Evolutionary conservation across 2,113 vertebrate species (phyloP).

Genomic region (Machaerirhynchus nigripectus): DNA sequence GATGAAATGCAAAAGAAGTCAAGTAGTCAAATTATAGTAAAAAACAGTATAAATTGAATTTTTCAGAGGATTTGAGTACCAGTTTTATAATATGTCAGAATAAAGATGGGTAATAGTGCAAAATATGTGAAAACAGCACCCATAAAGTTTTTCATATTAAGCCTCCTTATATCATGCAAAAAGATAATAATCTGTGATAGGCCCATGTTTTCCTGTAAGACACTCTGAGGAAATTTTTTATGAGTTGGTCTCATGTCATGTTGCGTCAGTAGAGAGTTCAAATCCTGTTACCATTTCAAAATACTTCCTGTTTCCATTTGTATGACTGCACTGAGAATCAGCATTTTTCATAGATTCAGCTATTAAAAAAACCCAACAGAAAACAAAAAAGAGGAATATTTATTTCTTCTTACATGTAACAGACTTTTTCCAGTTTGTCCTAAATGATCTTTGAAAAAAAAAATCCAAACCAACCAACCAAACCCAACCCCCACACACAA

Average conservation of each 20-base stretch:
- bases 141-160: neutral
- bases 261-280: neutral
- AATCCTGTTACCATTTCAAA: neutral
- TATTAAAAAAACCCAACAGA: neutral
- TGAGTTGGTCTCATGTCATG: neutral
- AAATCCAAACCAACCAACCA: neutral
- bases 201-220: neutral
- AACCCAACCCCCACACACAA: accelerated
- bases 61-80: neutral
- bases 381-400: neutral
- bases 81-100: neutral
- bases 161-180: neutral
- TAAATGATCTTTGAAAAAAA: neutral
- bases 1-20: neutral
- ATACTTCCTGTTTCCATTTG: neutral
- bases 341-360: neutral
- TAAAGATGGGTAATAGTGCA: neutral
- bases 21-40: neutral
- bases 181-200: neutral
- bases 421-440: neutral
- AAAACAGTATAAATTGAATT: neutral
- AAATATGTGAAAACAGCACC: neutral
- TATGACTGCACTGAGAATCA: neutral
- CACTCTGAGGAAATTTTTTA: neutral
- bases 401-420: neutral